Evolutionary conservation across 2,113 vertebrate genomes (phyloP).

Genomic region (Cranoglanis bouderius): DNA sequence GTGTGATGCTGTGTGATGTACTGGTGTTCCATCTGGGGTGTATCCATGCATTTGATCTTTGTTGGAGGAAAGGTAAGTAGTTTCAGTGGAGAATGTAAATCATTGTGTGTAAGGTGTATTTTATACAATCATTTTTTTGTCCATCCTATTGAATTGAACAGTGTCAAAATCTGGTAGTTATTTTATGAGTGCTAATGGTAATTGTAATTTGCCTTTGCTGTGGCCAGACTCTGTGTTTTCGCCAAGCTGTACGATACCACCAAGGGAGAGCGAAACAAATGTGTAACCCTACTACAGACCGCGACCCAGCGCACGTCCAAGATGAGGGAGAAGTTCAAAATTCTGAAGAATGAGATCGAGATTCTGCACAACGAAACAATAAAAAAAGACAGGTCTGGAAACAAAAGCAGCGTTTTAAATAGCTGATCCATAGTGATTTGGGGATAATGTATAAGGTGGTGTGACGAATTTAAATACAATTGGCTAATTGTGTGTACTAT

Average conservation of each 20-base stretch:
- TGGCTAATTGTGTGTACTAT: neutral
- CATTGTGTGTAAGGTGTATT: neutral
- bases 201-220: neutral
- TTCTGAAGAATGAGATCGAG: slow-evolving; percentile 80
- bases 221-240: slow-evolving; percentile 76
- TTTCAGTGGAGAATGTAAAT: neutral
- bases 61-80: neutral
- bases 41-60: neutral
- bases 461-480: neutral
- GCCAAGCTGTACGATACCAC: slow-evolving; percentile 74
- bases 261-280: slow-evolving; percentile 83
- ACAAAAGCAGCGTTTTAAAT: neutral
- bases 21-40: neutral
- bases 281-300: slow-evolving; percentile 75
- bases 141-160: neutral
- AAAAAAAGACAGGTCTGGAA: slow-evolving; percentile 82
- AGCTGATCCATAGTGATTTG: neutral
- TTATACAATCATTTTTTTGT: neutral
- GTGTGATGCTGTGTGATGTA: neutral
- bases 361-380: slow-evolving; percentile 75
- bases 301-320: slow-evolving; percentile 78
- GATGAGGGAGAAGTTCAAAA: slow-evolving; percentile 74
- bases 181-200: neutral
- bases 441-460: neutral
- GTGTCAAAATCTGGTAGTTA: neutral